These are phyloP conservation scores for Hirundichthys speculiger DNA, from an alignment of 2,113 vertebrate species.

Conservation along the genomic window DNA sequence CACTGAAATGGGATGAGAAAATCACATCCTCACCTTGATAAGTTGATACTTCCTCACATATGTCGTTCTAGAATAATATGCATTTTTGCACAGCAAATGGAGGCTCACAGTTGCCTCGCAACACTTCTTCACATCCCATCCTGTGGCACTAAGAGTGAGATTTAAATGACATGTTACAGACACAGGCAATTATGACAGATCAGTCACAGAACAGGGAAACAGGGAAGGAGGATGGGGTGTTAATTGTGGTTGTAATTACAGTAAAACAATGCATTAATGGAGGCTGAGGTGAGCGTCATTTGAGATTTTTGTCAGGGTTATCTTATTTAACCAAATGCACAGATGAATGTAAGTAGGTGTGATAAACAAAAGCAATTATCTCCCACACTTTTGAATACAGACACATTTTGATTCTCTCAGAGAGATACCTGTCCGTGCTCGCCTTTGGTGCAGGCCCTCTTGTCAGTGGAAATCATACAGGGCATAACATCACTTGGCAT, in stretches of 20 bases:
- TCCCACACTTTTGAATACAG: constrained; percentile 8
- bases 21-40: constrained; percentile 65
- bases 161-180: constrained; percentile 65
- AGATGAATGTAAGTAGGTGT: constrained; percentile 4
- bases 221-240: constrained; percentile 29
- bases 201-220: constrained; percentile 55
- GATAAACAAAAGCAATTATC: constrained; percentile 16
- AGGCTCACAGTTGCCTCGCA: constrained; percentile 59
- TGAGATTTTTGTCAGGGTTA: constrained; percentile 7
- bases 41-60: constrained; percentile 63
- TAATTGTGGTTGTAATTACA: constrained; percentile 67
- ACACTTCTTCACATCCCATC: constrained; percentile 49
- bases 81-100: constrained; percentile 48
- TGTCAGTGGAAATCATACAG: constrained; percentile 37
- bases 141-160: constrained; percentile 48
- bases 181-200: constrained; percentile 69
- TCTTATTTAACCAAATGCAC: constrained; percentile 15
- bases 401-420: constrained; percentile 13
- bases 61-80: constrained; percentile 65
- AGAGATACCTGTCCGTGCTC: constrained; percentile 20
- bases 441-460: constrained; percentile 34
- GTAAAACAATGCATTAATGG: constrained; percentile 29
- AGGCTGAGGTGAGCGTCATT: constrained; percentile 26
- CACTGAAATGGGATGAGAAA: constrained; percentile 49
- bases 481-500: constrained; percentile 74